These are phyloP conservation scores for Rapana venosa DNA, from an alignment of 2,888 invertebrate genomes.

Conservation along the genomic window DNA sequence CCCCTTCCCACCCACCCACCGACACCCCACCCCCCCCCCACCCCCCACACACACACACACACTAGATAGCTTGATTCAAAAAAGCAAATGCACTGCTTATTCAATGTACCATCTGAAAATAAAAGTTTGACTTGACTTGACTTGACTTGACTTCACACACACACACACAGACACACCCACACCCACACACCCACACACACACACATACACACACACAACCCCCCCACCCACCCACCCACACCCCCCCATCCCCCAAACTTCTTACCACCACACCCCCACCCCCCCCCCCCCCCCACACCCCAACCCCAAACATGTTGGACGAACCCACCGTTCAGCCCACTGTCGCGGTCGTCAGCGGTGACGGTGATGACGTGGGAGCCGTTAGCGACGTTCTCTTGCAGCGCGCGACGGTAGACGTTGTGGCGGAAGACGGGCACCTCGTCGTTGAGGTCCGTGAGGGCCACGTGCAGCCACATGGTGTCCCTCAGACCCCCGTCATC, in stretches of 20 bases:
- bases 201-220: no score
- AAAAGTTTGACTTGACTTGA: no score
- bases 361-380: slow-evolving; percentile 43
- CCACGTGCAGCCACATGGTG: slow-evolving; percentile 55
- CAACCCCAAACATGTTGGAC: background rate
- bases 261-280: background rate
- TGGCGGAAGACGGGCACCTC: slow-evolving; percentile 56
- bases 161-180: no score
- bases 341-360: slow-evolving; percentile 47
- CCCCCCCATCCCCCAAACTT: background rate
- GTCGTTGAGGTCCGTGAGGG: slow-evolving; percentile 62
- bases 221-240: background rate
- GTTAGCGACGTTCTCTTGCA: slow-evolving; percentile 55
- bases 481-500: slow-evolving; percentile 53
- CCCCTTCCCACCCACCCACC: no score
- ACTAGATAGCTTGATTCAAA: no score
- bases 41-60: no score
- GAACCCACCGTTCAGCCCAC: background rate
- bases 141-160: no score
- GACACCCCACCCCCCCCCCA: no score
- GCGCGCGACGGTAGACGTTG: slow-evolving; percentile 49
- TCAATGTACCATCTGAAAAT: no score
- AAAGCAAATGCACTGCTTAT: no score
- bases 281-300: background rate
- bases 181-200: no score